Conservation (phyloP, 2,888 invertebrate genomes). For the Ophion slaviceki region DNA sequence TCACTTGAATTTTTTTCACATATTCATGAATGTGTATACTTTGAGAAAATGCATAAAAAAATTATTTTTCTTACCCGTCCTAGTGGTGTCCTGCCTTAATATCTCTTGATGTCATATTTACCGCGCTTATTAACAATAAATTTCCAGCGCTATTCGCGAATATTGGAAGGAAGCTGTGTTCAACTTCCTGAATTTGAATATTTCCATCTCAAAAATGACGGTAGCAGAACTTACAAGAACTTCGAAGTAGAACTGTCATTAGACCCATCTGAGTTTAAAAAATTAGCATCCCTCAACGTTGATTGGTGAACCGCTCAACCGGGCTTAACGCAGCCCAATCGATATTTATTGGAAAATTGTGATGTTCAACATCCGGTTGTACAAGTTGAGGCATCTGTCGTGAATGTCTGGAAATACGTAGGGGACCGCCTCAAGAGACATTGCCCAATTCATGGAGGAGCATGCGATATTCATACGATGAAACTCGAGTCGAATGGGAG, state of each 20-base stretch:
- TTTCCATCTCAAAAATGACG: too few relatives aligned
- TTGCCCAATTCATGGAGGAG: background rate
- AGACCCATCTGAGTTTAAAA: background rate
- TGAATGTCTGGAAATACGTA: slow-evolving; percentile 30
- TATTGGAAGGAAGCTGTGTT: too few relatives aligned
- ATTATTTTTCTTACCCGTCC: too few relatives aligned
- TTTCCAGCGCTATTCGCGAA: too few relatives aligned
- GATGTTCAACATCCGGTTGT: background rate
- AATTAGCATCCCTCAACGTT: background rate
- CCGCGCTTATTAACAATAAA: too few relatives aligned
- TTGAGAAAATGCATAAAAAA: too few relatives aligned
- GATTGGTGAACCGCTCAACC: background rate
- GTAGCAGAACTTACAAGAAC: background rate
- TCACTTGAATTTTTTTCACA: too few relatives aligned
- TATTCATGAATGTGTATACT: too few relatives aligned
- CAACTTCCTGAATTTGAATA: too few relatives aligned
- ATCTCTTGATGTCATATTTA: too few relatives aligned
- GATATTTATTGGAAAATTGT: background rate
- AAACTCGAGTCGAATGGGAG: slow-evolving; percentile 5
- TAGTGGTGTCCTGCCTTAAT: too few relatives aligned
- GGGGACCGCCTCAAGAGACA: slow-evolving; percentile 12
- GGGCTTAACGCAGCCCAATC: background rate
- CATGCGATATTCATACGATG: slow-evolving; percentile 1
- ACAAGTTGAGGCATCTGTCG: slow-evolving; percentile 59
- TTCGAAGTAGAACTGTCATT: too few relatives aligned